Base-by-base conservation (phyloP, 2,113 vertebrate genomes). In the Neofelis nebulosa region DNA sequence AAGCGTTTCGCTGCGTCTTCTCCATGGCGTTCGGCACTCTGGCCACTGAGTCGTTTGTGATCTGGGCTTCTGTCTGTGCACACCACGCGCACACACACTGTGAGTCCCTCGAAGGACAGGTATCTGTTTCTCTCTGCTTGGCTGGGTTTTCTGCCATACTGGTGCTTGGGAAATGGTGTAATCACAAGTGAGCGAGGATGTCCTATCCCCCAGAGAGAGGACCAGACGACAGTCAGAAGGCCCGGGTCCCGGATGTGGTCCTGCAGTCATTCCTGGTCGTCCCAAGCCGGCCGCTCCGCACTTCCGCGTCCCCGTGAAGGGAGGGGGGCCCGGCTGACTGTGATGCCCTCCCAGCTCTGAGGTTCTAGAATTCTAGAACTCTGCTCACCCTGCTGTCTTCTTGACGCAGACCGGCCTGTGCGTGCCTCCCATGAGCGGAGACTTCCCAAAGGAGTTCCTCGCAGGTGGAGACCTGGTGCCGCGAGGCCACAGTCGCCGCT, bases 391-490 rank as follows among this genome's bases (percentile, higher is more conserved):
- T 36, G 61, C 45, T 88, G 81, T 74, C 18, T 81, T 82, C 82
- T 21, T 7, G 33, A 50, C 9, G 11, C 96, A 98, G 97, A 52
- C 91, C 8, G 36, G 87, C 48, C 83, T 9, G 38, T 0, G 6
- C 14, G 92, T 18, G 13, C 89, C 78, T 52, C 89, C 94, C 95
- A 98, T 98, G 98, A 98, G 73, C 4, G 68, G 66, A 21, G 71
- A 76, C 0, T 36, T 63, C 79, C 29, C 98, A 0, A 84, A 97
- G 3, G 36, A 33, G 78, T 18, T 94, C 94, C 93, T 86, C 7
- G 33, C 94, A 19, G 95, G 71, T 21, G 96, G 92, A 89, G 95
- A 93, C 33, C 78, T 0, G 1, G 73, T 29, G 33, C 82, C 63
- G 23, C 95, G 5, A 5, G 55, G 55, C 8, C 97, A 29, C 63